These are phyloP conservation scores for Basileuterus tristriatus DNA, from an alignment of 2,797 vertebrate species.

Conservation along the genomic window DNA sequence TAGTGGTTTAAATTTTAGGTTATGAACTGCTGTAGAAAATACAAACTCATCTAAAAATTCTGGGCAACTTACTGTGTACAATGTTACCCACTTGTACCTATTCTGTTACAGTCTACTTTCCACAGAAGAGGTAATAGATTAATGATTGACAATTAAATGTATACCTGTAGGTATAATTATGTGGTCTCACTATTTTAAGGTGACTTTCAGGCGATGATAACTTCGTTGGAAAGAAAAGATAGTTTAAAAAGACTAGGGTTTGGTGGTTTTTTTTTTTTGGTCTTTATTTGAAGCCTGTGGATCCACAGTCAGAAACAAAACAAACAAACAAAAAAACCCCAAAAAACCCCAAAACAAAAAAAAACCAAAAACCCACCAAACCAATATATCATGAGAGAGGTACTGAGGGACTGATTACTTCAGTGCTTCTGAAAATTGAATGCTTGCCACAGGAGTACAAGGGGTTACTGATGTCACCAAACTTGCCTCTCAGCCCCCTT, in stretches of 20 bases:
- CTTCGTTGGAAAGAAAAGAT: neutral
- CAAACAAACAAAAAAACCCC: too few relatives aligned
- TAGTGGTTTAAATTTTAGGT: neutral
- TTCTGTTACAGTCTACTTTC: neutral
- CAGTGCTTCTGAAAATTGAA: neutral
- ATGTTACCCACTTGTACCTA: neutral
- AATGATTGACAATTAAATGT: neutral
- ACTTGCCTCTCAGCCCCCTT: fast-evolving
- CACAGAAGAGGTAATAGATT: neutral
- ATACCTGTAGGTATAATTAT: too few relatives aligned
- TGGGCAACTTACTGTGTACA: neutral
- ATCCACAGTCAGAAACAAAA: neutral
- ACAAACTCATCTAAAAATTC: neutral
- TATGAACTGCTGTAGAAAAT: neutral
- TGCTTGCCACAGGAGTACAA: neutral
- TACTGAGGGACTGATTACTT: neutral
- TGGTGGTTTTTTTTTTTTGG: neutral
- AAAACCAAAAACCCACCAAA: neutral
- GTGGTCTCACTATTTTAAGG: neutral
- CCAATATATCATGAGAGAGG: neutral
- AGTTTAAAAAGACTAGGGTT: neutral
- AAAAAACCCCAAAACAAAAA: too few relatives aligned
- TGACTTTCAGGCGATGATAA: neutral
- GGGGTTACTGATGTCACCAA: neutral
- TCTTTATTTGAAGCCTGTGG: neutral